Base-by-base conservation (phyloP, 1,140 invertebrate genomes). In the Achroia grisella region DNA sequence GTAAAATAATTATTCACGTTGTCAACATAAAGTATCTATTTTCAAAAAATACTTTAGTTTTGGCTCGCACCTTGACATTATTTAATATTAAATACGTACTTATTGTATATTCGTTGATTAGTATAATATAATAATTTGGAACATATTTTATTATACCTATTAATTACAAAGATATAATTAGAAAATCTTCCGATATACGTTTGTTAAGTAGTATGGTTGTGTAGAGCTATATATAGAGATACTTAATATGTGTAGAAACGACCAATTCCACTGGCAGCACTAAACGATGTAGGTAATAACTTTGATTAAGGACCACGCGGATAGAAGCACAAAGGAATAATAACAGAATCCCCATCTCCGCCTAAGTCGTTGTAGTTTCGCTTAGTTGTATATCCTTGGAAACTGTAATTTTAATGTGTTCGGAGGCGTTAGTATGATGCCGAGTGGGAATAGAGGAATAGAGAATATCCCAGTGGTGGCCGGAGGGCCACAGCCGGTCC, bases 381-480 rank as follows among this genome's bases (percentile, higher is more conserved):
- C 68, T 70, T 59, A 68, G 65, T 65, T 66, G 62, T 58, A 48
- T 71, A 74, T 63, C 64, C 76, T 83, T 77, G 63, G 76, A 73
- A 80, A 82, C 64, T 74, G 71, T 76, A 73, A 82, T 79, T 77
- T 79, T 82, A 82, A 82, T 82, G 71, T 77, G 67, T 74, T 73
- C 59, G 50, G 61, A 70, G 60, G 63, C 69, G 62, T 76, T 62
- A 66, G 61, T 70, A 63, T 60, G 59, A 63, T 51, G 45, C 62
- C 66, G 59, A 51, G 39, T 35, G 73, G 65, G 73, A 62, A 62
- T 64, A 45, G 52, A 39, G 42, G 56, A 62, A 55, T 58, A 47
- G 36, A 50, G 36, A 46, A 37, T 46, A 48, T 59, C 64, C 55
- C 51, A 51, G 28, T 35, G 46, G 48, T 56, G 36, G 57, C 40